Evolutionary conservation across 2,113 vertebrate species (phyloP).

Genomic region (Nothobranchius furzeri): DNA sequence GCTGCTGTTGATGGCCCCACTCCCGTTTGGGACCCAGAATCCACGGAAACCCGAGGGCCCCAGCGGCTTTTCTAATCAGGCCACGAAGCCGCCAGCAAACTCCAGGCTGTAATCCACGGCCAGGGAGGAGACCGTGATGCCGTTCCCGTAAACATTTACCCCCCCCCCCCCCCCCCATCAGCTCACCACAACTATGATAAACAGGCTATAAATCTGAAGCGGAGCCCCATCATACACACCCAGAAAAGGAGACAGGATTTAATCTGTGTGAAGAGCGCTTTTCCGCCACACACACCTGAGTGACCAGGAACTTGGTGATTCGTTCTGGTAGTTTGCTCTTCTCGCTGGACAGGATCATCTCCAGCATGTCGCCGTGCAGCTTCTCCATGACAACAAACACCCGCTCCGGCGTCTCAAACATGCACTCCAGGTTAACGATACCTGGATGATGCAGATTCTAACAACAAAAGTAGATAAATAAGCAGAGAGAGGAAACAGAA

Average conservation of each 20-base stretch:
- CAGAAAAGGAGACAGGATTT: background rate
- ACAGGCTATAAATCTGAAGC: conserved; percentile 44
- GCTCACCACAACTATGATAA: conserved; percentile 62
- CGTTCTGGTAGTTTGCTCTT: conserved; percentile 96
- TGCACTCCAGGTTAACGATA: conserved; percentile 98
- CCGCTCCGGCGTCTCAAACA: conserved; percentile 98
- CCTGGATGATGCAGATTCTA: conserved; percentile 98
- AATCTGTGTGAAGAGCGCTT: too few species aligned
- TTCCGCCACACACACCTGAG: conserved; percentile 82
- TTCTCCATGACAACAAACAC: conserved; percentile 99
- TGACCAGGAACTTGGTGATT: conserved; percentile 97
- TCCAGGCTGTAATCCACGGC: conserved; percentile 60
- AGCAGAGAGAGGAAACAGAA: background rate
- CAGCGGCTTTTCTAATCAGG: conserved; percentile 70
- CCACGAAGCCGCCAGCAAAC: conserved; percentile 57
- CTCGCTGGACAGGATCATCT: conserved; percentile 99
- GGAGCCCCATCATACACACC: conserved; percentile 18
- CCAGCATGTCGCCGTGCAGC: conserved; percentile 98
- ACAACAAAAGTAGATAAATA: conserved; percentile 2
- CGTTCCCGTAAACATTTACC: conserved; percentile 63
- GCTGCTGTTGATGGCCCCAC: conserved; percentile 67
- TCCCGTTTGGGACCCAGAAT: conserved; percentile 58
- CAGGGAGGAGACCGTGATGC: conserved; percentile 63
- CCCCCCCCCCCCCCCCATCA: conserved; percentile 33
- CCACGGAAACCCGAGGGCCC: conserved; percentile 39